Evolutionary conservation across 1,140 invertebrate genomes (phyloP).

Genomic region (Diorhabda sublineata): DNA sequence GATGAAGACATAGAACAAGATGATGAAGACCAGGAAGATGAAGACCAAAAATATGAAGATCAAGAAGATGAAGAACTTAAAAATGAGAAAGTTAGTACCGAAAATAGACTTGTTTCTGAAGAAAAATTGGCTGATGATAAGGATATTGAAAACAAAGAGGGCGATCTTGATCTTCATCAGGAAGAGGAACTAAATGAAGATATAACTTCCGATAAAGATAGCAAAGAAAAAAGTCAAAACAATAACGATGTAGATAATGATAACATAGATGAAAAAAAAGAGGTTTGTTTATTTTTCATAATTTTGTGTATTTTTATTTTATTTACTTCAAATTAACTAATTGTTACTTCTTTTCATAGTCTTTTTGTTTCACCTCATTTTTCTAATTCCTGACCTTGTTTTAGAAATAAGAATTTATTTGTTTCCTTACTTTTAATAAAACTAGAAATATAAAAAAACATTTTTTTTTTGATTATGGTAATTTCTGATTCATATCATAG

Average conservation of each 20-base stretch:
- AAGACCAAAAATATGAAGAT: conserved; percentile 24
- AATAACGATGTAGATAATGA: conserved; percentile 49
- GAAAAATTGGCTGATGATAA: conserved; percentile 37
- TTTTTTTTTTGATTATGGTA: too few species aligned
- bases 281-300: background rate
- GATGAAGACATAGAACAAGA: conserved; percentile 48
- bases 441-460: too few species aligned
- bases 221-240: conserved; percentile 38
- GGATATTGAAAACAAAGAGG: conserved; percentile 38
- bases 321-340: too few species aligned
- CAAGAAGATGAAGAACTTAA: conserved; percentile 14
- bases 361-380: too few species aligned
- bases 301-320: too few species aligned
- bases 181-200: conserved; percentile 35
- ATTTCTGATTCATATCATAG: too few species aligned
- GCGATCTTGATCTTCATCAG: conserved; percentile 25
- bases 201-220: conserved; percentile 46
- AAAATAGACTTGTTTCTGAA: conserved; percentile 23
- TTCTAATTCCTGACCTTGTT: too few species aligned
- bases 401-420: too few species aligned
- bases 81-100: conserved; percentile 23
- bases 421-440: too few species aligned
- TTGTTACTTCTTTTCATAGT: too few species aligned
- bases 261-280: conserved; percentile 53
- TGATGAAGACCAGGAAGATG: conserved; percentile 26